Base-by-base conservation (phyloP, 2,888 invertebrate species). In the Agrochola macilenta region DNA sequence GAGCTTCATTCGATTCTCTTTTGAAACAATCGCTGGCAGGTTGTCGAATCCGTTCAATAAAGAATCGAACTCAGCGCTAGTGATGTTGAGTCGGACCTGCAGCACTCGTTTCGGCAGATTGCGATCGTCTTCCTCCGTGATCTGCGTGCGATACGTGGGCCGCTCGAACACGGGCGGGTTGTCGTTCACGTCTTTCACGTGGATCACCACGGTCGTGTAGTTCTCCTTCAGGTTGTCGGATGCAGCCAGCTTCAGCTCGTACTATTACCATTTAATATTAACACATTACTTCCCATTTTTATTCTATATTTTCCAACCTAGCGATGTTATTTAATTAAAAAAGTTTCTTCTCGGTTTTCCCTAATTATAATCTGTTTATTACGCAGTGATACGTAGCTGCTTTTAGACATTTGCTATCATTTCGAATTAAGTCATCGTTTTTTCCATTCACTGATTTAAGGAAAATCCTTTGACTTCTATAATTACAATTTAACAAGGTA, bases 121-220 rank as follows among this genome's bases (percentile, higher is more conserved):
- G 92, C 99, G 97, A 97, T 99, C 99, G 94, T 99, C 99, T 95
- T 99, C 99, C 96, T 99, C 99, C 64, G 99, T 99, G 96, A 99
- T 99, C 97, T 99, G 99, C 72, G 99, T 99, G 93, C 99, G 98
- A 97, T 99, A 99, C 77, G 99, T 99, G 73, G 99, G 99, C 87
- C 99, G 97, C 96, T 99, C 99, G 96, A 99, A 99, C 89, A 99
- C 99, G 5, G 99, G 99, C 65, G 99, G 99, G 97, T 99, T 99
- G 97, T 99, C 99, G 96, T 99, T 99, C 88, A 99, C 99, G 95
- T 99, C 99, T 97, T 99, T 99, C 91, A 99, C 99, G 96, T 99
- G 99, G 92, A 99, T 99, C 92, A 99, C 99, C 88, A 99, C 99
- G 61, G 99, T 99, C 64, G 99, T 99, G 97, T 98, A 99, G 97